phyloP scores from a whole-genome alignment of 2,797 vertebrate genomes.

The Remorina albescens region DNA sequence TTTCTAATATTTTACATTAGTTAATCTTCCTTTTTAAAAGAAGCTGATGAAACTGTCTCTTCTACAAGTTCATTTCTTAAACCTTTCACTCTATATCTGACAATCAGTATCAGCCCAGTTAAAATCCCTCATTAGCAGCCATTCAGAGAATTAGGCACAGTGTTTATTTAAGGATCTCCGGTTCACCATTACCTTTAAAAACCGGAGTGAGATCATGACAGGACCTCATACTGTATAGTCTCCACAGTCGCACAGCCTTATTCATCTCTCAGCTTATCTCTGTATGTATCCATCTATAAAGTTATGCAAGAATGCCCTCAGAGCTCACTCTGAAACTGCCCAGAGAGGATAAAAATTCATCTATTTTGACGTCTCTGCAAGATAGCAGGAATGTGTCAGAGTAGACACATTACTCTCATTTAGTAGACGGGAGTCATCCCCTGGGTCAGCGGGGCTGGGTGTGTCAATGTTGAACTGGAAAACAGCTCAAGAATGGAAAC shows the following conservation, averaged over 20 bases:
- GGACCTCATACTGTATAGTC: background rate
- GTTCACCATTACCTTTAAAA: too few species aligned
- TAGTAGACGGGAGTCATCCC: conserved; percentile 10
- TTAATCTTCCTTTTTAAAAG: too few species aligned
- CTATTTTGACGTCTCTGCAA: conserved; percentile 12
- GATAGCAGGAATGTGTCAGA: conserved; percentile 35
- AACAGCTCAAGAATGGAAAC: conserved; percentile 23
- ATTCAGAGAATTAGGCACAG: too few species aligned
- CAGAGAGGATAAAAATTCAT: conserved; percentile 7
- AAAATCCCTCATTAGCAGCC: too few species aligned
- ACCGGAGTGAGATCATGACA: background rate
- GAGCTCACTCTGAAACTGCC: conserved; percentile 14
- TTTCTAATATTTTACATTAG: too few species aligned
- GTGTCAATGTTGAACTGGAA: conserved; percentile 31
- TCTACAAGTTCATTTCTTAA: too few species aligned
- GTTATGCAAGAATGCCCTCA: conserved; percentile 16
- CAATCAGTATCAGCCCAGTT: too few species aligned
- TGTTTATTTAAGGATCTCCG: too few species aligned
- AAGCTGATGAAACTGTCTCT: too few species aligned
- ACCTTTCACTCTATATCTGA: too few species aligned
- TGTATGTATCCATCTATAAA: background rate
- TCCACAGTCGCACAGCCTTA: background rate
- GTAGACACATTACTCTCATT: conserved; percentile 20
- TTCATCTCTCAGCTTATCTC: background rate
- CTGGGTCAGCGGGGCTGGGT: conserved; percentile 1